Conservation (phyloP, 2,797 vertebrate genomes). For the Micropoecilia bifurca region DNA sequence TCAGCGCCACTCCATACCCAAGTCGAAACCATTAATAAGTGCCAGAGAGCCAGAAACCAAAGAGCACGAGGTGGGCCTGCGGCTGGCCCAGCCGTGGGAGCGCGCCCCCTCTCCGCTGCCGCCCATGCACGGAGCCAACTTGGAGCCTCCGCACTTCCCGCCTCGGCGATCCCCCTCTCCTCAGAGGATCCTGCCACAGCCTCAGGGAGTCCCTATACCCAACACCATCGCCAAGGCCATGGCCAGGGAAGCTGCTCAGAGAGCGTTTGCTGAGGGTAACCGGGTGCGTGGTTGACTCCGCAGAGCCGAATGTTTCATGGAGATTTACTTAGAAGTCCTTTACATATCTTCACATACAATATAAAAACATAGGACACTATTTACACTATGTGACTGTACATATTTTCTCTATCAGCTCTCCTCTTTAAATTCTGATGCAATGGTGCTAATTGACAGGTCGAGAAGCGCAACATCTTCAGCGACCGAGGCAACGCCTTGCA, state of each 20-base stretch:
- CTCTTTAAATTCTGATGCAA: neutral
- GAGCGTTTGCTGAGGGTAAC: conserved; percentile 88
- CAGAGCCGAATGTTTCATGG: neutral
- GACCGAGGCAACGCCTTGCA: conserved; percentile 84
- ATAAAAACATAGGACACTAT: neutral
- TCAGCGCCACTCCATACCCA: conserved; percentile 84
- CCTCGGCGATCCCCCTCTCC: conserved; percentile 90
- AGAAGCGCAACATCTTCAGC: conserved; percentile 91
- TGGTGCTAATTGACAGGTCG: conserved; percentile 78
- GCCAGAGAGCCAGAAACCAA: conserved; percentile 95
- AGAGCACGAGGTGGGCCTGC: conserved; percentile 85
- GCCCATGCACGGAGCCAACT: conserved; percentile 77
- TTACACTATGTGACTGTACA: neutral
- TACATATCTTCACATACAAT: neutral
- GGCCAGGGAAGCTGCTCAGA: conserved; percentile 94
- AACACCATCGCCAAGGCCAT: conserved; percentile 96
- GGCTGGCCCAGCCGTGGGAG: conserved; percentile 89
- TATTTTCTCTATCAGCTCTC: neutral
- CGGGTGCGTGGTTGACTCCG: conserved; percentile 77
- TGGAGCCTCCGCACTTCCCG: conserved; percentile 88
- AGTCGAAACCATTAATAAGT: conserved; percentile 91
- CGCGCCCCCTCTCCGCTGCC: conserved; percentile 81
- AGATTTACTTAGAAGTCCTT: conserved; percentile 7
- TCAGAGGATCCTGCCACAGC: conserved; percentile 95
- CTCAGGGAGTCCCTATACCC: conserved; percentile 92